These are phyloP conservation scores for Cygnus buccinator DNA, from an alignment of 2,113 vertebrate genomes.

Conservation along the genomic window DNA sequence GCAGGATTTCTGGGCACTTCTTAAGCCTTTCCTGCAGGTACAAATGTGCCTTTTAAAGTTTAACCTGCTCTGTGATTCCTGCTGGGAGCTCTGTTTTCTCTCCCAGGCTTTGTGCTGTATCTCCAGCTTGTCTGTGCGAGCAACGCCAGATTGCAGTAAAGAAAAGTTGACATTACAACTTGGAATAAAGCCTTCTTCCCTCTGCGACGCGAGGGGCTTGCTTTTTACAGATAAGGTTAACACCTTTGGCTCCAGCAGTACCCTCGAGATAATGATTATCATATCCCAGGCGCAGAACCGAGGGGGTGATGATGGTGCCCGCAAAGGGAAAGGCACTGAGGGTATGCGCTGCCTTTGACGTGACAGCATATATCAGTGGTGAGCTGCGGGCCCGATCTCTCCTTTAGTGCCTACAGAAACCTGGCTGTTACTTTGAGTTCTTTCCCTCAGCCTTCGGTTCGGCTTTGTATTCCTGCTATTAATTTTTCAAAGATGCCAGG, in stretches of 20 bases:
- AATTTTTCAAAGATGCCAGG: background rate
- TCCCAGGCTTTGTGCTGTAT: constrained; percentile 28
- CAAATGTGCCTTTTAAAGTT: constrained; percentile 44
- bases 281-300: background rate
- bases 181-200: background rate
- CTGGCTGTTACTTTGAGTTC: background rate
- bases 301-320: background rate
- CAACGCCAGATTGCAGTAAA: background rate
- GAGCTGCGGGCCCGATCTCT: background rate
- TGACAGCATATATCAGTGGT: background rate
- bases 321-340: background rate
- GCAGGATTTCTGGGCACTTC: constrained; percentile 21
- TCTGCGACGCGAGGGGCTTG: background rate
- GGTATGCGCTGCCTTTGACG: background rate
- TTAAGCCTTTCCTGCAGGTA: constrained; percentile 51
- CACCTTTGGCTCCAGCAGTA: background rate
- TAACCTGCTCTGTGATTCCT: constrained; percentile 25
- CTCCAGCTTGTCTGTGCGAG: background rate
- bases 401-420: background rate
- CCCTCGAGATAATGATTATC: background rate
- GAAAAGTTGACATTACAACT: constrained; percentile 14
- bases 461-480: background rate
- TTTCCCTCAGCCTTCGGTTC: background rate
- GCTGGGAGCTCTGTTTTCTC: constrained; percentile 33
- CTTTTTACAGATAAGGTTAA: background rate